Evolutionary conservation across 1,140 invertebrate species (phyloP).

Genomic region (Orius insidiosus): DNA sequence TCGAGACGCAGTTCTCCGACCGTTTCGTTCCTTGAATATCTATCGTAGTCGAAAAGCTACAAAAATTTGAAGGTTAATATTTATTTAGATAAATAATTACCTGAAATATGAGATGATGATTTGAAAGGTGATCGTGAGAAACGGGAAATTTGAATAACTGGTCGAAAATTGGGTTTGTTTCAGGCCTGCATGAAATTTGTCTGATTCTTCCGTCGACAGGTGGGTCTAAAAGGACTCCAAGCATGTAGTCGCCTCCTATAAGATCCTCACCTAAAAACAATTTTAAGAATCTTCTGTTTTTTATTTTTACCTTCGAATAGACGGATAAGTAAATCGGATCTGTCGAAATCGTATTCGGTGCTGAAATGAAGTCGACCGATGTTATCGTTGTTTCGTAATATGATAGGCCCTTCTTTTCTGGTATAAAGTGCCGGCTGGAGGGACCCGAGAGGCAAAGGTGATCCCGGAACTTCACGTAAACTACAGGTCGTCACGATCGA

Average conservation of each 20-base stretch:
- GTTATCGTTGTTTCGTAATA: conserved; percentile 37
- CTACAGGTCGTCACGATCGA: conserved; percentile 13
- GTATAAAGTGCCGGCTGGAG: conserved; percentile 73
- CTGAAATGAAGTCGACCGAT: conserved; percentile 64
- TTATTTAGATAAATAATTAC: conserved; percentile 17
- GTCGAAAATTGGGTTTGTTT: conserved; percentile 62
- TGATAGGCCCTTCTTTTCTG: conserved; percentile 50
- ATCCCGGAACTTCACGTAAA: conserved; percentile 23
- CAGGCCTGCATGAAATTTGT: conserved; percentile 58
- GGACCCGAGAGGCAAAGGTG: conserved; percentile 59
- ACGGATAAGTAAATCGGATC: conserved; percentile 72
- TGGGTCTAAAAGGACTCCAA: conserved; percentile 71
- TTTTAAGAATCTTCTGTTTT: no score
- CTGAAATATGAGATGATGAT: conserved; percentile 55
- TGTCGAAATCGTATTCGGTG: conserved; percentile 77
- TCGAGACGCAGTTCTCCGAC: conserved; percentile 55
- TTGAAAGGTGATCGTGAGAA: conserved; percentile 55
- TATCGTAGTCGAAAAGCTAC: conserved; percentile 47
- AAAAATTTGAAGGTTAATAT: conserved; percentile 8
- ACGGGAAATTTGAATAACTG: conserved; percentile 75
- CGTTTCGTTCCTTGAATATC: conserved; percentile 60
- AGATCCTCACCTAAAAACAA: conserved; percentile 5
- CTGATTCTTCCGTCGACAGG: conserved; percentile 67
- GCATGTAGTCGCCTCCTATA: conserved; percentile 38
- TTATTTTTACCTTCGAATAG: conserved; percentile 56